A percentile compares a stretch with the other conserved stretches of the same genome.
Evolutionary conservation across 1,140 invertebrate species (phyloP).

Genomic region (Cataglyphis hispanica): DNA sequence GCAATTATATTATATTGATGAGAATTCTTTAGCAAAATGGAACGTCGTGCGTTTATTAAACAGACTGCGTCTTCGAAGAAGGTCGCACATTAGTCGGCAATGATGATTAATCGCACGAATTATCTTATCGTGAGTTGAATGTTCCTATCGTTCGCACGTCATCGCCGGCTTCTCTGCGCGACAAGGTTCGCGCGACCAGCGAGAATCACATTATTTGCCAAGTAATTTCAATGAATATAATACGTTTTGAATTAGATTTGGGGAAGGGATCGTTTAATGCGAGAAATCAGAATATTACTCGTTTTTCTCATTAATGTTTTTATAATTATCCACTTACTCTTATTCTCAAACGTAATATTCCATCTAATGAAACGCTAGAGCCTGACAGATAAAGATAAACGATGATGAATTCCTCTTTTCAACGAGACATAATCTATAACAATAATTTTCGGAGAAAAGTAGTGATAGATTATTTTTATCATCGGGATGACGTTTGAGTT

Average conservation of each 20-base stretch:
- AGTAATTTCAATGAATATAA: constrained; percentile 29
- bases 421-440: background rate
- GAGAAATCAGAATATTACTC: background rate
- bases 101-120: constrained; percentile 45
- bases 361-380: background rate
- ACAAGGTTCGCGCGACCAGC: background rate
- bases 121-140: constrained; percentile 61
- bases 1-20: background rate
- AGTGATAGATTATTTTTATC: background rate
- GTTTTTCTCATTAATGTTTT: background rate
- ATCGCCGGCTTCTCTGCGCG: background rate
- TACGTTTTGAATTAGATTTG: background rate
- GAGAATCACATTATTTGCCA: constrained; percentile 4
- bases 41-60: background rate
- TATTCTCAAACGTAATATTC: background rate
- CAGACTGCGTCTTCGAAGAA: constrained; percentile 35
- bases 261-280: background rate
- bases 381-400: constrained; percentile 46
- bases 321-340: background rate
- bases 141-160: constrained; percentile 35
- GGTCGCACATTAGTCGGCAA: constrained; percentile 48
- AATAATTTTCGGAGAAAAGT: background rate
- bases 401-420: constrained; percentile 16
- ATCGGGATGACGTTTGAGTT: background rate
- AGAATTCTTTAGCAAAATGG: background rate